phyloP scores from a whole-genome alignment of 2,888 invertebrate species.

The Oxyscelio sp. region DNA sequence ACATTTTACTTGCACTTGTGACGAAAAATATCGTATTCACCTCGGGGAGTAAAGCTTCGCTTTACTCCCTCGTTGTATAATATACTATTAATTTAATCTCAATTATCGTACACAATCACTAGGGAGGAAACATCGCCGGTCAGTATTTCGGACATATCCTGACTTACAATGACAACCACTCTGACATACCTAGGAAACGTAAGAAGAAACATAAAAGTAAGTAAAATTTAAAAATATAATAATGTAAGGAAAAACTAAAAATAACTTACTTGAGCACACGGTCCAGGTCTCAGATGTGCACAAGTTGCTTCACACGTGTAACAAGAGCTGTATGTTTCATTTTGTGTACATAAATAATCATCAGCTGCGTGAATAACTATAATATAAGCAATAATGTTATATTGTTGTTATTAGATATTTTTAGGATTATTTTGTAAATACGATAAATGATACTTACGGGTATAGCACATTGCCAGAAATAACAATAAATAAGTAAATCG shows the following conservation, averaged over 20 bases:
- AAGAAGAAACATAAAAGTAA: background rate
- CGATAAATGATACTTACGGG: background rate
- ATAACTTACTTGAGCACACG: constrained; percentile 38
- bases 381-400: no score
- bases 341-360: constrained; percentile 47
- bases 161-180: constrained; percentile 61
- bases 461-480: background rate
- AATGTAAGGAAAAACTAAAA: background rate
- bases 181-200: constrained; percentile 40
- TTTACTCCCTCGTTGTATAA: no score
- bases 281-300: constrained; percentile 1
- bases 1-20: no score
- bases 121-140: constrained; percentile 61
- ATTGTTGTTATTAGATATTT: no score
- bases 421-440: background rate
- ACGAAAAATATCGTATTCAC: no score
- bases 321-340: constrained; percentile 49
- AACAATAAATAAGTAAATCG: background rate
- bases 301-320: constrained; percentile 35
- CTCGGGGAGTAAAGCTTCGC: no score
- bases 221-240: background rate
- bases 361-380: background rate
- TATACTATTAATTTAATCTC: no score
- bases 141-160: constrained; percentile 66
- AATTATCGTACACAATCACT: constrained; percentile 27